Base-by-base conservation (phyloP, 2,888 invertebrate species). In the Trissonchulus latispiculum region DNA sequence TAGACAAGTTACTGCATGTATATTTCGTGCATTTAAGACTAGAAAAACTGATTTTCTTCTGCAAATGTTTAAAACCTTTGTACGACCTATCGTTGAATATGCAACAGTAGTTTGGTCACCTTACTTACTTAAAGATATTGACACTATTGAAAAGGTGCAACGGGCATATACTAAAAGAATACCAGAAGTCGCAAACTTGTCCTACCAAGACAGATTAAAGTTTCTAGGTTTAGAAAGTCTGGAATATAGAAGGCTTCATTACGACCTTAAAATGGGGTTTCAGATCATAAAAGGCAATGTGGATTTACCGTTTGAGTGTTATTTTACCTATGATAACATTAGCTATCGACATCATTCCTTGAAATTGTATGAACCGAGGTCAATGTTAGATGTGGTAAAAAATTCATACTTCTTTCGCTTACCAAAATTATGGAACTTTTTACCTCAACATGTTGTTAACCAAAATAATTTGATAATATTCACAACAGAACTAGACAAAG, bases 1-100 rank as follows among this genome's bases (percentile, higher is more conserved):
- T n/a, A 28, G 8, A 15, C 33, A 15, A 31, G 64, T 64, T 3
- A 8, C 64, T 64, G 29, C 64, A 28, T 33, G 33, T n/a, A 64
- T 64, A 15, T 64, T 64, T 64, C 29, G 64, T 15, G 64, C 64
- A 18, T 64, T 64, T n/a, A 64, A 33, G 15, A 31, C 31, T n/a
- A 28, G 64, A n/a, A 64, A 15, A 64, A 64, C 8, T 15, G 64
- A 31, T 8, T 64, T 64, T 64, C 33, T 64, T 31, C 15, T 64
- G 28, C 8, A 64, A n/a, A 64, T 64, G 69, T 29, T 61, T 70
- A 28, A 29, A 23, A 70, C 70, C 8, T 48, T 61, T 70, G 70
- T 70, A 8, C 2, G 70, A 29, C 70, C 70, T 62, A 48, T 70
- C 15, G 28, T 70, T 62, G 70, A 70, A 61, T 70, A 70, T 48